Evolutionary conservation across 23 tunicate species (phyloP).

Genomic region (Styela clava): DNA sequence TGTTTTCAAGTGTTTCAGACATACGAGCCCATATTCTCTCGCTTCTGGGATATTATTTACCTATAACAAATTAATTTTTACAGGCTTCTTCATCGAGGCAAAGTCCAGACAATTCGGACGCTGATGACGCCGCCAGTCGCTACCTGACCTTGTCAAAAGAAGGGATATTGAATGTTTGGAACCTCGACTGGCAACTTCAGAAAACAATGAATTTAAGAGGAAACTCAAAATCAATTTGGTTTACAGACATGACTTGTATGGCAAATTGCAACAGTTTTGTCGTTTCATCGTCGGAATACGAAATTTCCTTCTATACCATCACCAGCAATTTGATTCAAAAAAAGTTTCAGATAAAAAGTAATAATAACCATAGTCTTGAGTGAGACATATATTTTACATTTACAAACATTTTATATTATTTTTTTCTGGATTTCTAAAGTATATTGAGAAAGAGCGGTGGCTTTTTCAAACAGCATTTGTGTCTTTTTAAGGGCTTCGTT

Average conservation of each 20-base stretch:
- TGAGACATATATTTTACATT: background rate
- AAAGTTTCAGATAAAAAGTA: conserved; percentile 76
- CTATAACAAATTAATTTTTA: too few species aligned
- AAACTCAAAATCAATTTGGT: conserved; percentile 28
- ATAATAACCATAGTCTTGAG: background rate
- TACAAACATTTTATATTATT: background rate
- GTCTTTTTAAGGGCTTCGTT: conserved; percentile 48
- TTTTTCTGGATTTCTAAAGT: background rate
- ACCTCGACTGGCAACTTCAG: conserved; percentile 52
- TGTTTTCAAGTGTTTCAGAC: too few species aligned
- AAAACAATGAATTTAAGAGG: conserved; percentile 29
- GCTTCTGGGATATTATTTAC: too few species aligned
- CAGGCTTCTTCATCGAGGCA: conserved; percentile 37
- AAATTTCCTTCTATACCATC: conserved; percentile 60
- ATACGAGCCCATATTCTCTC: too few species aligned
- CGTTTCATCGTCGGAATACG: conserved; percentile 69
- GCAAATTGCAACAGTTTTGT: conserved; percentile 74
- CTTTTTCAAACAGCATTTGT: too few species aligned
- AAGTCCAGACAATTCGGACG: conserved; percentile 12
- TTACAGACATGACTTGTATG: conserved; percentile 81
- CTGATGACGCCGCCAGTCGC: conserved; percentile 67
- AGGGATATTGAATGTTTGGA: conserved; percentile 67
- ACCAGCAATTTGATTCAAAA: conserved; percentile 50
- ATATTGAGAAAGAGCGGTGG: background rate
- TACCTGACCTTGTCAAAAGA: conserved; percentile 72